Evolutionary conservation across 2,113 vertebrate species (phyloP), one percentile per base, ranked within the genome.

Genomic region (Rhipidura dahli): DNA sequence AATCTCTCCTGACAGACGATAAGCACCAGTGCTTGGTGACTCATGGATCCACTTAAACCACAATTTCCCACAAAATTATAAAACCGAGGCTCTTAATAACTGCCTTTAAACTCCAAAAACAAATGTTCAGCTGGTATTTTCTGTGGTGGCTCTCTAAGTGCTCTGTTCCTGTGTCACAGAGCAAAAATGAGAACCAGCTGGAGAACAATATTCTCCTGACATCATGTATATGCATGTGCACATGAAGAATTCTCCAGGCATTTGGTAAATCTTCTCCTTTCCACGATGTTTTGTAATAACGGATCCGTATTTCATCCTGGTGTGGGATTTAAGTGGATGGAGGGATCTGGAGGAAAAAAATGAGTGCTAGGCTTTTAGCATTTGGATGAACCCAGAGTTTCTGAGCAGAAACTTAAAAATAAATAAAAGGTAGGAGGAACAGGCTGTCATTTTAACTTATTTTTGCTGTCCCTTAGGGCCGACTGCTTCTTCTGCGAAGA

Each of bases 41-140:
- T 96, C 96, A 95, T 86, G 78, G 81, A 92, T 83, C 90, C 91
- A 92, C 80, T 95, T 90, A 88, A 79, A 94, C 93, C 88, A 92
- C 92, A 87, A 95, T 96, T 96, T 96, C 94, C 96, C 92, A 96
- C 66, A 92, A 80, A 94, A 95, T 94, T 91, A 91, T 59, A 79
- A 91, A 94, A 60, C 54, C 22, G 75, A 93, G 81, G 39, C 71
- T 91, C 94, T 94, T 94, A 83, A 96, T 91, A 95, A 86, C 89
- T 94, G 89, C 82, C 83, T 94, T 83, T 53, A 94, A 96, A 84
- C 77, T 95, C 59, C 71, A 93, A 92, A 95, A 96, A 51, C 90
- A 95, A 96, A 93, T 47, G 79, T 86, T 95, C 76, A 80, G 77
- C 85, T 96, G 87, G 71, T 79, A 76, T 94, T 94, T 96, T 93